phyloP scores from a whole-genome alignment of 2,888 invertebrate species.

The Embidobia sp. region DNA sequence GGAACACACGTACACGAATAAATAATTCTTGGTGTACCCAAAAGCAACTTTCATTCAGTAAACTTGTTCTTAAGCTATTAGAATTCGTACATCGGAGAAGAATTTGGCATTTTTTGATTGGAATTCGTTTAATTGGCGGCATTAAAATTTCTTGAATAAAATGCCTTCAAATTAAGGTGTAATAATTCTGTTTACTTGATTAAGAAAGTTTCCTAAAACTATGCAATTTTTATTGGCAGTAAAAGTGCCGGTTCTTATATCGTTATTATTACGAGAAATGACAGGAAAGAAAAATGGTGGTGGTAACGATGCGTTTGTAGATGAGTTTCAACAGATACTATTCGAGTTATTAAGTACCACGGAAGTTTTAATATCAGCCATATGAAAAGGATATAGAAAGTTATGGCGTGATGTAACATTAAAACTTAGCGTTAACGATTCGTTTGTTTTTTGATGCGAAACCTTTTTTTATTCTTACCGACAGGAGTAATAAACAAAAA shows the following conservation, averaged over 20 bases:
- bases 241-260: constrained; percentile 17
- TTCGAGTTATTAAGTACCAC: constrained; percentile 45
- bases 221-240: constrained; percentile 13
- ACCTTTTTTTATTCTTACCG: background rate
- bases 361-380: constrained; percentile 51
- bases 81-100: too few relatives aligned
- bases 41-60: too few relatives aligned
- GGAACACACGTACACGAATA: too few relatives aligned
- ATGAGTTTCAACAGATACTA: constrained; percentile 40
- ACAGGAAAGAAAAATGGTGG: constrained; percentile 21
- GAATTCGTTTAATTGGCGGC: too few relatives aligned
- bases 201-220: constrained; percentile 5
- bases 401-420: constrained; percentile 41
- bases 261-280: constrained; percentile 26
- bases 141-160: background rate
- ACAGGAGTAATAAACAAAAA: background rate
- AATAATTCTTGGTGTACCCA: too few relatives aligned
- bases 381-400: constrained; percentile 52
- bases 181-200: background rate
- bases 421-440: constrained; percentile 32
- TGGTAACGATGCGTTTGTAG: constrained; percentile 32
- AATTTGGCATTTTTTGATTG: too few relatives aligned
- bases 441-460: constrained; percentile 20
- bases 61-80: too few relatives aligned
- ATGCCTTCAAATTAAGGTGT: background rate